phyloP scores from a whole-genome alignment of 2,888 invertebrate genomes.

The Carpatolechia fugitivella region DNA sequence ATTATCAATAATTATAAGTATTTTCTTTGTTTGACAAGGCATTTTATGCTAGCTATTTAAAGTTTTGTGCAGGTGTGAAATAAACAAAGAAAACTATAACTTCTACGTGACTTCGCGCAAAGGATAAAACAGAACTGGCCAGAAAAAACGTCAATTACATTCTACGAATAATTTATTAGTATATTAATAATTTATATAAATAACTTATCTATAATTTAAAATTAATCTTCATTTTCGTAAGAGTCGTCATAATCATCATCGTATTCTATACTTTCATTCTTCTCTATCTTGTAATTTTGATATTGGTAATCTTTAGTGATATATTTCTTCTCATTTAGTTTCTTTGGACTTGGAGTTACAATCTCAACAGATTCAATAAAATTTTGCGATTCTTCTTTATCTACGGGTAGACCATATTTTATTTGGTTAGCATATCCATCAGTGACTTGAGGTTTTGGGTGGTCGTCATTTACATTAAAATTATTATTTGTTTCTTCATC shows the following conservation, averaged over 20 bases:
- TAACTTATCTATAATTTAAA: conserved; percentile 5
- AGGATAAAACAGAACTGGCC: not conserved
- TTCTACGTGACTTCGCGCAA: conserved; percentile 1
- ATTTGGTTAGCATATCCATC: conserved; percentile 45
- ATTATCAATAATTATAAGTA: conserved; percentile 19
- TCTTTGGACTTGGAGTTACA: conserved; percentile 3
- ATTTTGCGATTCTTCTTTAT: conserved; percentile 24
- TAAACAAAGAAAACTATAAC: not conserved
- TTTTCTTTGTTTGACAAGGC: conserved; percentile 7
- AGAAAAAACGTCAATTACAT: not conserved
- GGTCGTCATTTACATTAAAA: conserved; percentile 20
- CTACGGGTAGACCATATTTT: conserved; percentile 32
- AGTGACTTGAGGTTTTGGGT: conserved; percentile 31
- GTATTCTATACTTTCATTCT: conserved; percentile 12
- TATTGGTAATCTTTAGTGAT: not conserved
- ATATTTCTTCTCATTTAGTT: conserved; percentile 2
- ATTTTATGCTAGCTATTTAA: not conserved
- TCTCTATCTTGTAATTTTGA: not conserved
- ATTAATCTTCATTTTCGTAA: conserved; percentile 20
- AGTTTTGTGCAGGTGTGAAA: conserved; percentile 2
- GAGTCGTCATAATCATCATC: conserved; percentile 17
- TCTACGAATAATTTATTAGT: not conserved
- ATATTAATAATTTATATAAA: not conserved
- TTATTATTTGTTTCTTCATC: not conserved
- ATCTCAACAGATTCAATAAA: conserved; percentile 24